Conservation (phyloP, 2,113 vertebrate species). For the Amazona guildingii region DNA sequence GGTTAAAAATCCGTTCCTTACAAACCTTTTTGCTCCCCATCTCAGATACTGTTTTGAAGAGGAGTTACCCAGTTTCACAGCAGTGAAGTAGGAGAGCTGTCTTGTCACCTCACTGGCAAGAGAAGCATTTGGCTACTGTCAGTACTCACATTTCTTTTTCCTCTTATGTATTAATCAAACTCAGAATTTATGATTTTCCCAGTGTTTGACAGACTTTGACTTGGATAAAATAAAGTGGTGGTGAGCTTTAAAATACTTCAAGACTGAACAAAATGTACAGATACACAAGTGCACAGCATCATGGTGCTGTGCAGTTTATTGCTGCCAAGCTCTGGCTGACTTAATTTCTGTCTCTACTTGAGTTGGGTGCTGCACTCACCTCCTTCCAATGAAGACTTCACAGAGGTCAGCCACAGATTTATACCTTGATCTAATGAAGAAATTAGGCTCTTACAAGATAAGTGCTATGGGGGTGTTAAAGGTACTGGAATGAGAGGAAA, state of each 20-base stretch:
- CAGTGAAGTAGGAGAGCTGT: not conserved
- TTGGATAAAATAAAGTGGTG: not conserved
- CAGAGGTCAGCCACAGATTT: not conserved
- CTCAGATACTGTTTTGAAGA: not conserved
- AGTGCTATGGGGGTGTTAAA: not conserved
- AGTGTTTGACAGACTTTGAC: not conserved
- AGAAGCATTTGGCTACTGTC: not conserved
- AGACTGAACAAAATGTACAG: not conserved
- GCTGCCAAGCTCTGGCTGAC: not conserved
- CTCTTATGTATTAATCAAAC: not conserved
- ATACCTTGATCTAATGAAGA: not conserved
- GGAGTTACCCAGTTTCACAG: not conserved
- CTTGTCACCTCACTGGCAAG: not conserved
- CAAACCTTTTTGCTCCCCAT: not conserved
- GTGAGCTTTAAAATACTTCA: not conserved
- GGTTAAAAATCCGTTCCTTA: not conserved
- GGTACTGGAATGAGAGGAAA: not conserved
- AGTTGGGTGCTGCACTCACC: not conserved
- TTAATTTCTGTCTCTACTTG: not conserved
- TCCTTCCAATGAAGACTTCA: not conserved
- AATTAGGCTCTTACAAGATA: not conserved
- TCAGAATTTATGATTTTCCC: not conserved
- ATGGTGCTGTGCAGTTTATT: not conserved
- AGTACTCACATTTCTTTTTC: not conserved
- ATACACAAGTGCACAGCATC: not conserved